Evolutionary conservation across 2,888 invertebrate species (phyloP), one percentile per base, ranked within the genome.

Genomic region (Atrina japonica): DNA sequence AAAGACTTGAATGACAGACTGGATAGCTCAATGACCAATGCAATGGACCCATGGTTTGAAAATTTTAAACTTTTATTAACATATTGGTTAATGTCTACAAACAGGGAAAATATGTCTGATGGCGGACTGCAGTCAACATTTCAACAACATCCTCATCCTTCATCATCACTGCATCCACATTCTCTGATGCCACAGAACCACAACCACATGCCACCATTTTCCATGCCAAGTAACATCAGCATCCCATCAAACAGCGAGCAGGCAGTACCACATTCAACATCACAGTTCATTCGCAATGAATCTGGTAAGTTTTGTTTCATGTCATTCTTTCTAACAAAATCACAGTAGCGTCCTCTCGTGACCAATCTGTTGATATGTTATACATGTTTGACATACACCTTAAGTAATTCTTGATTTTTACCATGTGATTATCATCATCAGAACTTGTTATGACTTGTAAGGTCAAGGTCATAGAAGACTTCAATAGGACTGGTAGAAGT

Each of bases 51-150:
- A 52, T 79, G 77, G 65, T 79, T 76, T 69, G 72, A 77, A 29
- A 79, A 79, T 60, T 79, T 79, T 67, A 80, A 80, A 66, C 66
- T 75, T 43, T 75, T 77, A 58, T 63, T 80, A 49, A 76, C 77
- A 30, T 79, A 79, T 63, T 80, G 80, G 80, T 69, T 77, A 67
- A 75, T 77, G 75, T 77, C 77, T 61, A 69, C 74, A 27, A 76
- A 76, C 72, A 73, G 76, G 56, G 75, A 75, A 35, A 71, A 70
- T n/a, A 67, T 79, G 80, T 53, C 75, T 16, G 77, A 74, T 27
- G 45, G 63, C n/a, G 61, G 45, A 27, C 30, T 47, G 23, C 9
- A 21, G 27, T 49, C 21, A 30, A 27, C 49, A 18, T 29, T 47
- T 30, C 66, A 56, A 45, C 63, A 27, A 9, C 67, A 40, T 52